Percentiles rank a stretch among this genome's conserved stretches.
These are phyloP conservation scores for Melipona beecheii DNA, from an alignment of 2,888 invertebrate genomes.

Conservation along the genomic window DNA sequence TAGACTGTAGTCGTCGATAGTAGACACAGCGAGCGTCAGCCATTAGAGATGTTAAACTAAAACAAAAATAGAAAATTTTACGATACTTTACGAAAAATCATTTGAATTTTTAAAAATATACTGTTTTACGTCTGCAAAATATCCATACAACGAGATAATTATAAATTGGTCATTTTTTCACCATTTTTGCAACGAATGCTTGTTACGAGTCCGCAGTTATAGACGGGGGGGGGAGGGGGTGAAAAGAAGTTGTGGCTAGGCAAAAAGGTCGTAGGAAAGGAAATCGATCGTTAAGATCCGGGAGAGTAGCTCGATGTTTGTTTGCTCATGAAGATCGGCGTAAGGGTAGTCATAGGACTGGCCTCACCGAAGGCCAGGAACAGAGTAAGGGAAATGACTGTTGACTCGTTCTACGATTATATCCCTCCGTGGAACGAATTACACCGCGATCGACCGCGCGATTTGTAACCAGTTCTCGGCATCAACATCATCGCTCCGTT, in stretches of 20 bases:
- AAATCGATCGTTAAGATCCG: slow-evolving; percentile 49
- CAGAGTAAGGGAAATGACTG: slow-evolving; percentile 6
- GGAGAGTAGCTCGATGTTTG: not conserved
- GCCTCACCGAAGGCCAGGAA: not conserved
- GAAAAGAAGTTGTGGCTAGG: not conserved
- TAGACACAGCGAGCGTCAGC: too few relatives aligned
- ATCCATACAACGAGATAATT: too few relatives aligned
- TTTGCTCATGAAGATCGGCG: not conserved
- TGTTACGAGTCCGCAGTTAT: not conserved
- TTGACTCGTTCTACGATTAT: slow-evolving; percentile 19
- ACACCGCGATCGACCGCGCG: slow-evolving; percentile 60
- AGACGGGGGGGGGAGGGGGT: not conserved
- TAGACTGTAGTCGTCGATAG: too few relatives aligned
- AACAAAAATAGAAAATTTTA: too few relatives aligned
- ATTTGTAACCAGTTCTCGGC: slow-evolving; percentile 51
- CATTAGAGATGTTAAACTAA: too few relatives aligned
- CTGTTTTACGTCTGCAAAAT: too few relatives aligned
- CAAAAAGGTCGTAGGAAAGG: slow-evolving; percentile 32
- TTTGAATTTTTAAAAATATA: too few relatives aligned
- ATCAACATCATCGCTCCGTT: slow-evolving; percentile 1
- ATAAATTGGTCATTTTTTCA: too few relatives aligned
- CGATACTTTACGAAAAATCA: too few relatives aligned
- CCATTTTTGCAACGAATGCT: not conserved
- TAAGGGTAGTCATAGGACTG: slow-evolving; percentile 15
- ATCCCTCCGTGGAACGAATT: slow-evolving; percentile 59